Evolutionary conservation across 2,113 vertebrate genomes (phyloP).

Genomic region (Crocuta crocuta): DNA sequence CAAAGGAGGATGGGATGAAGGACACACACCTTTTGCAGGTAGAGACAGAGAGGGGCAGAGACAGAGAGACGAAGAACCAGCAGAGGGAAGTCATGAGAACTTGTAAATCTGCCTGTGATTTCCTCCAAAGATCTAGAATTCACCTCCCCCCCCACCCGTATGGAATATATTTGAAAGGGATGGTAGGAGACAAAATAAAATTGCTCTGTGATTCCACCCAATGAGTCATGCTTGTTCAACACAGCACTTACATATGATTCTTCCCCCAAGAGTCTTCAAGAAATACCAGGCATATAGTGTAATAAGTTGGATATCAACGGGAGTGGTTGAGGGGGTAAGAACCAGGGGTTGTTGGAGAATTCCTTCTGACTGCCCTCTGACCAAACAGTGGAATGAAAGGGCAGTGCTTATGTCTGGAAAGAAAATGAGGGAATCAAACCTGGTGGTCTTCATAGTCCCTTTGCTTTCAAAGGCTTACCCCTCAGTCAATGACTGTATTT

Average conservation of each 20-base stretch:
- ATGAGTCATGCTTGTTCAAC: background rate
- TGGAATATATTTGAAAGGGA: background rate
- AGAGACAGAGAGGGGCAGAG: background rate
- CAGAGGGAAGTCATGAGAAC: background rate
- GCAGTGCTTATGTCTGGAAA: rapidly evolving
- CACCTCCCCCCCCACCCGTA: no score
- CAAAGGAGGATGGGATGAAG: background rate
- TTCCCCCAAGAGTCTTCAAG: background rate
- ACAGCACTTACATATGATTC: background rate
- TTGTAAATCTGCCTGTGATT: rapidly evolving
- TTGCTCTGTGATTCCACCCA: background rate
- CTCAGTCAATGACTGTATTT: rapidly evolving
- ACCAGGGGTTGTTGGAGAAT: background rate
- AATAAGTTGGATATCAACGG: no score
- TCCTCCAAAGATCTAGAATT: background rate
- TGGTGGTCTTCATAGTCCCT: rapidly evolving
- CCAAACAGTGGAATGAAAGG: rapidly evolving
- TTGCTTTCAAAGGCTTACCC: rapidly evolving
- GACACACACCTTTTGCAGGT: background rate
- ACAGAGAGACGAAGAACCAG: background rate
- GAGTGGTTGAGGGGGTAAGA: background rate
- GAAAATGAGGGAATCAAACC: background rate
- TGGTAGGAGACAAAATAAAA: background rate
- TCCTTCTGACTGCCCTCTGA: rapidly evolving
- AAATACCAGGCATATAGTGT: background rate